These are phyloP conservation scores for Adelosebastes latens DNA, from an alignment of 2,797 vertebrate species.

Conservation along the genomic window DNA sequence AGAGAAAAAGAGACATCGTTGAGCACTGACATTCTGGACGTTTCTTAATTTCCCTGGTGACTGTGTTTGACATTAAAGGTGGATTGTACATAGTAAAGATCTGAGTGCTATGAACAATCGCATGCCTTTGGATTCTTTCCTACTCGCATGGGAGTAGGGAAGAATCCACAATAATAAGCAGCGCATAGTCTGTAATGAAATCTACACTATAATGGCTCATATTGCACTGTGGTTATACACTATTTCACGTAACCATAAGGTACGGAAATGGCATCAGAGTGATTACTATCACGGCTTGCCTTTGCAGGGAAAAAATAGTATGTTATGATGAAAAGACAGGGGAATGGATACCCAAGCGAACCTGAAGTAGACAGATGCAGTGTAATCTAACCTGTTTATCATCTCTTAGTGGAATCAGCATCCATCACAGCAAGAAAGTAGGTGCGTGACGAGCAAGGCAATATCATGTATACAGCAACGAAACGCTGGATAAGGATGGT, in stretches of 20 bases:
- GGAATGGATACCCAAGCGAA: constrained; percentile 26
- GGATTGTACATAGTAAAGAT: constrained; percentile 34
- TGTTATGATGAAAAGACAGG: constrained; percentile 48
- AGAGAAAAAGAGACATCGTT: not conserved
- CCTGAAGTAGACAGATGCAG: constrained; percentile 36
- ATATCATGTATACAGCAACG: constrained; percentile 22
- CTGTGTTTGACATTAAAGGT: constrained; percentile 32
- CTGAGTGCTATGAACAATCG: constrained; percentile 17
- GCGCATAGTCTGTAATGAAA: constrained; percentile 12
- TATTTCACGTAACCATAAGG: constrained; percentile 36
- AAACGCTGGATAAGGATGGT: constrained; percentile 20
- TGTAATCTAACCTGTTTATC: constrained; percentile 65
- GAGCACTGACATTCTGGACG: not conserved
- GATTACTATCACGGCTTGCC: constrained; percentile 48
- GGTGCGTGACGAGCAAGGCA: constrained; percentile 45
- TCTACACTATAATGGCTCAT: constrained; percentile 18
- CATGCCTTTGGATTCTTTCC: not conserved
- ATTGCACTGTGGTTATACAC: constrained; percentile 18
- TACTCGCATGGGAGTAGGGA: not conserved
- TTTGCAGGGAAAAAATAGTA: constrained; percentile 13
- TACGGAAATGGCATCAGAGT: constrained; percentile 43
- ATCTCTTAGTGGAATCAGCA: constrained; percentile 54
- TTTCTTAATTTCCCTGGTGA: constrained; percentile 21
- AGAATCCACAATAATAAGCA: constrained; percentile 20
- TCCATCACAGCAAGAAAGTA: constrained; percentile 47